A percentile compares a stretch with the other conserved stretches of the same genome.
Evolutionary conservation across 2,113 vertebrate species (phyloP).

Genomic region (Barbus barbus): DNA sequence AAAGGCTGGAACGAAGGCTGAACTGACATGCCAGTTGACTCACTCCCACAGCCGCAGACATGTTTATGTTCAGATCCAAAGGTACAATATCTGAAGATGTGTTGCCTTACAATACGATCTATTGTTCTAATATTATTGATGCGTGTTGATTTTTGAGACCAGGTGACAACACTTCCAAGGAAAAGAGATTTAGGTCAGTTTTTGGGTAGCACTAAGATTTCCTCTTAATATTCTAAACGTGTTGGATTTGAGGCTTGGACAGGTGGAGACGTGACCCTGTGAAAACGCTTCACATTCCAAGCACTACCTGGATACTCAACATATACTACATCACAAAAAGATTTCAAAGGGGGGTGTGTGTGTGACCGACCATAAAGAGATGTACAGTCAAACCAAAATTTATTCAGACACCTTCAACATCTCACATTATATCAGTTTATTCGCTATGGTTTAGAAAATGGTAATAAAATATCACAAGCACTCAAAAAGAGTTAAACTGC

Average conservation of each 20-base stretch:
- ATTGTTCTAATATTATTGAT: not conserved
- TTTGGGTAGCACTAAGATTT: not conserved
- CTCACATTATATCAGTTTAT: too few relatives aligned
- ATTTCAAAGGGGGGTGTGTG: too few relatives aligned
- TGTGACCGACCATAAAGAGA: too few relatives aligned
- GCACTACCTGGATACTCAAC: not conserved
- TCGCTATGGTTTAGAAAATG: too few relatives aligned
- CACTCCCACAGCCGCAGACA: not conserved
- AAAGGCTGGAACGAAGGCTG: not conserved
- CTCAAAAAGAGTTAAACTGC: too few relatives aligned
- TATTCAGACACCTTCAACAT: too few relatives aligned
- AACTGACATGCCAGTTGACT: not conserved
- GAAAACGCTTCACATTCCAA: slow-evolving; percentile 6
- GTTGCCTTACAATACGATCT: not conserved
- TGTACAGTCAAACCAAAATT: too few relatives aligned
- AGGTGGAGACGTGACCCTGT: not conserved
- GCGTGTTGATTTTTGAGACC: not conserved
- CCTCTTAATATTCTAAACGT: not conserved
- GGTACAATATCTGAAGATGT: not conserved
- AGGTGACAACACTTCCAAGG: not conserved
- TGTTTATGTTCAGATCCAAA: not conserved
- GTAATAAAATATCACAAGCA: too few relatives aligned
- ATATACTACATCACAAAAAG: not conserved
- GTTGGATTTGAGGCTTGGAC: not conserved
- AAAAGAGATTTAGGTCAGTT: too few relatives aligned